Conservation (phyloP, 2,797 vertebrate genomes). For the Lutjanus argentimaculatus region DNA sequence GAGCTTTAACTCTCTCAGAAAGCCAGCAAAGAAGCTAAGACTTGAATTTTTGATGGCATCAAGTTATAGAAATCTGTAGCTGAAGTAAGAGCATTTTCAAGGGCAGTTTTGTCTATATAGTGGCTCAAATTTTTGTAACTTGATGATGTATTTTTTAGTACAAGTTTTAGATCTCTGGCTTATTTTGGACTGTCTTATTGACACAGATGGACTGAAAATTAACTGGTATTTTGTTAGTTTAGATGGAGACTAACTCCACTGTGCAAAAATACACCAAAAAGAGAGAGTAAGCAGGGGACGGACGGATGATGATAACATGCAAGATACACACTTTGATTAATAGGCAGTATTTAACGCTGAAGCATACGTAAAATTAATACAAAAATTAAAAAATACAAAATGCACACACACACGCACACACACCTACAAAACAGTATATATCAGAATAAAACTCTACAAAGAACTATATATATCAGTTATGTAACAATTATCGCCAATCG, state of each 20-base stretch:
- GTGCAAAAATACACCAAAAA: conserved; percentile 76
- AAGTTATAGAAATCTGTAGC: conserved; percentile 54
- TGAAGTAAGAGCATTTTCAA: conserved; percentile 10
- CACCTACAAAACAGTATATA: conserved; percentile 89
- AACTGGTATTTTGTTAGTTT: conserved; percentile 43
- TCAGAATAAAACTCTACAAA: conserved; percentile 91
- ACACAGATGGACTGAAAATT: conserved; percentile 32
- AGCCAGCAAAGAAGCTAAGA: conserved; percentile 50
- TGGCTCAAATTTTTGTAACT: conserved; percentile 47
- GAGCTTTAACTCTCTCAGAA: conserved; percentile 45
- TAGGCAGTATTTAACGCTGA: conserved; percentile 89
- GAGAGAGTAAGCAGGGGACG: conserved; percentile 62
- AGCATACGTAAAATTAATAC: conserved; percentile 88
- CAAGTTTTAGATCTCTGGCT: conserved; percentile 51
- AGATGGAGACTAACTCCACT: conserved; percentile 69
- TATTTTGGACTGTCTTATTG: conserved; percentile 34
- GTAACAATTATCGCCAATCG: conserved; percentile 84
- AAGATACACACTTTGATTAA: conserved; percentile 84
- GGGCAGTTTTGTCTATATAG: conserved; percentile 36
- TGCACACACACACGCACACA: conserved; percentile 83
- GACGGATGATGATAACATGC: conserved; percentile 81
- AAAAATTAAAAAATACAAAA: conserved; percentile 89
- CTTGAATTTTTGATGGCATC: conserved; percentile 36
- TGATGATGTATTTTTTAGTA: conserved; percentile 5
- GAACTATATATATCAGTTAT: conserved; percentile 86